These are phyloP conservation scores for Emberiza fucata DNA, from an alignment of 2,113 vertebrate genomes.

Conservation along the genomic window DNA sequence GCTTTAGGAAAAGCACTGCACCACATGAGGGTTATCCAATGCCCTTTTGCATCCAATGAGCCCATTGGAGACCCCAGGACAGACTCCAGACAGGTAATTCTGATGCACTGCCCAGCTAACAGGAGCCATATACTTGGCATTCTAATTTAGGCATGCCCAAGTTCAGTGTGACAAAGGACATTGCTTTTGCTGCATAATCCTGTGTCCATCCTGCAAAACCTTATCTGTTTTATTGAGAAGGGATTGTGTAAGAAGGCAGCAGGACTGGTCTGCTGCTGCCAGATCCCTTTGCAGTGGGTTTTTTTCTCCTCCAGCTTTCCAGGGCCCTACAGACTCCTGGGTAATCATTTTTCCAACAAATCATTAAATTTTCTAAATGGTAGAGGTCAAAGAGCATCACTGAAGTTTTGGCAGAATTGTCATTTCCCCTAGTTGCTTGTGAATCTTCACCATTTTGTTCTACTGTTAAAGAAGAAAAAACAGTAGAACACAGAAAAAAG, in stretches of 20 bases:
- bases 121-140: not conserved
- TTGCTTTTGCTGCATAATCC: not conserved
- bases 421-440: not conserved
- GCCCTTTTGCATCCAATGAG: not conserved
- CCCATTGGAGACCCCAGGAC: not conserved
- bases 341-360: not conserved
- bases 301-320: not conserved
- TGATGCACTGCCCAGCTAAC: not conserved
- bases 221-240: not conserved
- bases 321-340: not conserved
- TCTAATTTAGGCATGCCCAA: not conserved
- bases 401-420: not conserved
- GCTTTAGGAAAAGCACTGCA: not conserved
- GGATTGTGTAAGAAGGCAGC: not conserved
- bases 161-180: not conserved
- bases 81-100: not conserved
- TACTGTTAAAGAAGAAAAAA: not conserved
- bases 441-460: not conserved
- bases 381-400: not conserved
- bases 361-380: not conserved
- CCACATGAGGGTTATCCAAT: not conserved
- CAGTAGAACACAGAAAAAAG: not conserved
- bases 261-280: not conserved
- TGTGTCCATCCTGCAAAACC: not conserved
- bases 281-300: not conserved